These are phyloP conservation scores for Hermatobates lingyangjiaoensis DNA, from an alignment of 1,140 invertebrate species.

Conservation along the genomic window DNA sequence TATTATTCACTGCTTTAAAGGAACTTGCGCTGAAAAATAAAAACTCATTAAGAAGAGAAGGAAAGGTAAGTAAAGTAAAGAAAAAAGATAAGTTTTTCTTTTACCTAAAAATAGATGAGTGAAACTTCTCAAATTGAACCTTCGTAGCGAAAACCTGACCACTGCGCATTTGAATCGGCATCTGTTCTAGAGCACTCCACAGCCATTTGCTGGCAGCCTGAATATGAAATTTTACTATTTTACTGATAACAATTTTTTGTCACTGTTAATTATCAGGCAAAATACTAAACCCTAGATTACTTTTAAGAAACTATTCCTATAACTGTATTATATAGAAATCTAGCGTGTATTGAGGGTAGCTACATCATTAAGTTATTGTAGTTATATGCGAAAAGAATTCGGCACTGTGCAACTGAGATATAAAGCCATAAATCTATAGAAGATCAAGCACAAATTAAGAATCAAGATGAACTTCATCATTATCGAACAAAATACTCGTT, in stretches of 20 bases:
- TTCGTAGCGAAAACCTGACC: slow-evolving; percentile 57
- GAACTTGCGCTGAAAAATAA: too few species aligned
- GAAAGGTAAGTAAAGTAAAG: too few species aligned
- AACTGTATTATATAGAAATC: background rate
- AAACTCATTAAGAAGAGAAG: too few species aligned
- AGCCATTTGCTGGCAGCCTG: slow-evolving; percentile 48
- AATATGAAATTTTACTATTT: slow-evolving; percentile 15
- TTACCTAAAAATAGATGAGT: slow-evolving; percentile 50
- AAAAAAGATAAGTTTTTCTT: too few species aligned
- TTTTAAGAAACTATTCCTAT: background rate
- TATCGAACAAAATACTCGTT: too few species aligned
- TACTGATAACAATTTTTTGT: background rate
- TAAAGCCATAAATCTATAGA: too few species aligned
- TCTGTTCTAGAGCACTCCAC: slow-evolving; percentile 44
- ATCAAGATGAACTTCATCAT: too few species aligned
- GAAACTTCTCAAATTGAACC: slow-evolving; percentile 69
- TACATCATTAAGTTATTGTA: background rate
- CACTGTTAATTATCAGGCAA: background rate
- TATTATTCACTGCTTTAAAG: too few species aligned
- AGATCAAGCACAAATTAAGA: too few species aligned
- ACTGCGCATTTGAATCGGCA: slow-evolving; percentile 54
- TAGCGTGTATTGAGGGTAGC: background rate
- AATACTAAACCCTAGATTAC: background rate
- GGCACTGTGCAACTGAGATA: too few species aligned
- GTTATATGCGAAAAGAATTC: background rate